Percentiles rank a stretch among this genome's conserved stretches.
Conservation (phyloP, 2,797 vertebrate species). For the Pempheris klunzingeri region DNA sequence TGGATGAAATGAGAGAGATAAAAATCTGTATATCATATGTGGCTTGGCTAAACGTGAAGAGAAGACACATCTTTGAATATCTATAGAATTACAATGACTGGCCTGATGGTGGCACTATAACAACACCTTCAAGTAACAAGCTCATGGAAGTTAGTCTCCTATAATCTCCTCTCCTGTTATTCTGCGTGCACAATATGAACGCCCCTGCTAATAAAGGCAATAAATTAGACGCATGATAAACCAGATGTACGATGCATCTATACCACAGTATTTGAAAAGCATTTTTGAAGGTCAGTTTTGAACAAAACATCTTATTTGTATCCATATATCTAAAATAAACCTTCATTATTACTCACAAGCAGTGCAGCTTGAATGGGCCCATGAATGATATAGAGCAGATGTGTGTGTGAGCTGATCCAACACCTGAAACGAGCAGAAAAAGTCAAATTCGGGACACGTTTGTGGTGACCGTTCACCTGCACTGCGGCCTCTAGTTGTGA, state of each 20-base stretch:
- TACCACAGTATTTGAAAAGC: neutral
- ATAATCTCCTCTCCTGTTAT: neutral
- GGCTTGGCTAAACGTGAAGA: neutral
- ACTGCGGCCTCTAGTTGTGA: neutral
- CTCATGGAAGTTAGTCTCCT: neutral
- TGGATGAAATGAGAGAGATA: neutral
- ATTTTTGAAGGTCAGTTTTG: no score
- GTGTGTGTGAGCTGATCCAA: slow-evolving; percentile 81
- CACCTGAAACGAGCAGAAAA: slow-evolving; percentile 76
- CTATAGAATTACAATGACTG: neutral
- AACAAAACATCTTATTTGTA: neutral
- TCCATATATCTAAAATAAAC: neutral
- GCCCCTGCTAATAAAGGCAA: neutral
- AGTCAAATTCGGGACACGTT: neutral
- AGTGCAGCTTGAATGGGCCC: slow-evolving; percentile 86
- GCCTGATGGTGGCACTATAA: slow-evolving; percentile 45
- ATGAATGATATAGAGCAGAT: slow-evolving; percentile 84
- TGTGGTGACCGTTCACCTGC: neutral
- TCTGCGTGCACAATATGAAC: neutral
- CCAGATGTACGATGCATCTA: no score
- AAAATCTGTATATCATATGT: neutral
- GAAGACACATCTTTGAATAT: neutral
- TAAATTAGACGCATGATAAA: neutral
- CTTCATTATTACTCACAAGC: slow-evolving; percentile 76
- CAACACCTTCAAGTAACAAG: neutral